Base-by-base conservation (phyloP, 2,113 vertebrate species). In the Rostratula benghalensis region DNA sequence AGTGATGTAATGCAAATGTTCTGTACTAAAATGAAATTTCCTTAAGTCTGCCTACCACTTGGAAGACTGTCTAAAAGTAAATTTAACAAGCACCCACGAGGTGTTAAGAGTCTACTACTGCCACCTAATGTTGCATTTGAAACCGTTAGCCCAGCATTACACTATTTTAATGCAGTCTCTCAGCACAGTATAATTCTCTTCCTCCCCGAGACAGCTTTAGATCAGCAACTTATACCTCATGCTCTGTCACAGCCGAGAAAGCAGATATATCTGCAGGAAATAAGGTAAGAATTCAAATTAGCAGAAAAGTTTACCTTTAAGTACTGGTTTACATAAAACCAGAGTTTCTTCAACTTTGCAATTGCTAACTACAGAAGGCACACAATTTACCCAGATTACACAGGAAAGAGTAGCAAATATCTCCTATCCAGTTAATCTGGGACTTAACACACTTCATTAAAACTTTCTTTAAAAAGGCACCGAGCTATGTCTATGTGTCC, bases 41-140 rank as follows among this genome's bases (percentile, higher is more conserved):
- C 64, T 53, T 28, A 48, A 27, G 35, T 9, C 23, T 22, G 7
- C 22, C 39, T 60, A 31, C 51, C 0, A 0, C 61, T 54, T 56
- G 61, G 31, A 71, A 81, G 87, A 37, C 13, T 59, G 33, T 16
- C 35, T 56, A 19, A 35, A 81, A 45, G 13, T 27, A 61, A 65
- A 60, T 39, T 15, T 11, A 78, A 64, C 19, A 56, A 27, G n/a
- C 25, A 57, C 13, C 3, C 31, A 43, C 15, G 43, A 80, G 31
- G 81, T 65, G 84, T 71, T 73, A 53, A 28, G 89, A 60, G 81
- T 69, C 87, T 71, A 12, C 39, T 95, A 45, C 87, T 95, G 91
- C 93, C 91, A 89, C 59, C 89, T 93, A 83, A 87, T 48, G 91
- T 65, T 85, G 48, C 13, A 45, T 23, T 28, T 63, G 59, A 90